Evolutionary conservation across 1,140 invertebrate species (phyloP).

Genomic region (Chrysomallon squamiferum): DNA sequence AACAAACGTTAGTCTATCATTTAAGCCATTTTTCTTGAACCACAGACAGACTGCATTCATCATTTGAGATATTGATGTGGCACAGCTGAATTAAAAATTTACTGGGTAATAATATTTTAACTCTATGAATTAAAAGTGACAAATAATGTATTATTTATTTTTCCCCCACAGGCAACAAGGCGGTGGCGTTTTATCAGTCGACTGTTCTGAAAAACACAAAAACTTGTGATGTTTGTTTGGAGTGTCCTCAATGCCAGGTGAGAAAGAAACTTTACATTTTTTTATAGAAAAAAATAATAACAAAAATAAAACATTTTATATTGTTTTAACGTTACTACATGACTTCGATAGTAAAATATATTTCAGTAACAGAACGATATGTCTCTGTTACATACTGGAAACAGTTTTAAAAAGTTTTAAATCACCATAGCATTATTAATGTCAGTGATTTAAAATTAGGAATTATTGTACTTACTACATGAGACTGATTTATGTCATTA

Average conservation of each 20-base stretch:
- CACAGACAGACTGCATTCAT: not conserved
- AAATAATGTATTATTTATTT: not conserved
- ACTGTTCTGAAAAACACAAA: constrained; percentile 31
- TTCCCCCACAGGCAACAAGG: constrained; percentile 34
- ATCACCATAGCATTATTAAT: no score
- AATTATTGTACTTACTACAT: no score
- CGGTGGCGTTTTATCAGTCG: constrained; percentile 38
- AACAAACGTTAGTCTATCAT: not conserved
- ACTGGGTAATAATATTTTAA: not conserved
- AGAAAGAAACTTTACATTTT: no score
- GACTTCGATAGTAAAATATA: no score
- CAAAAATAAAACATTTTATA: no score
- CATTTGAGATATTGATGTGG: not conserved
- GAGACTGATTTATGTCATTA: no score
- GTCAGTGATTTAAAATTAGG: no score
- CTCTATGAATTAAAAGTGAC: not conserved
- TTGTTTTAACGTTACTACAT: no score
- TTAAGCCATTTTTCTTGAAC: not conserved
- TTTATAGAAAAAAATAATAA: no score
- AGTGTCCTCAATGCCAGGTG: constrained; percentile 18
- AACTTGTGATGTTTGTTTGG: constrained; percentile 37
- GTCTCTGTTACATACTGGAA: no score
- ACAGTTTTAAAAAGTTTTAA: no score
- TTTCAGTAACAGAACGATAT: no score
- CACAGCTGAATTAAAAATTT: not conserved